Conservation (phyloP, 2,797 vertebrate genomes). For the Eidolon dupreanum region DNA sequence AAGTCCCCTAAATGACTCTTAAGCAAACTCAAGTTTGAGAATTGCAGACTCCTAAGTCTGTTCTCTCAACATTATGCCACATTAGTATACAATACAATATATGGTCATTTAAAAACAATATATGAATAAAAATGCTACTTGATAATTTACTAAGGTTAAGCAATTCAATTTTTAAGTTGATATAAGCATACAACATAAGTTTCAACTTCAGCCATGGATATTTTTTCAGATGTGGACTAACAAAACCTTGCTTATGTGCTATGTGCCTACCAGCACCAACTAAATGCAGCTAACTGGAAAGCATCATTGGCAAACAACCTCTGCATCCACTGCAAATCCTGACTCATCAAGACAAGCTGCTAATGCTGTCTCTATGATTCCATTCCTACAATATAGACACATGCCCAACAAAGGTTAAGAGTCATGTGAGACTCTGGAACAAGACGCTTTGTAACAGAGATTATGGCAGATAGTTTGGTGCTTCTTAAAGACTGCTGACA, state of each 20-base stretch:
- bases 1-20: background rate
- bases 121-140: slow-evolving; percentile 28
- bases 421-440: background rate
- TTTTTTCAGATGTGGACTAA: slow-evolving; percentile 20
- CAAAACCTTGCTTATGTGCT: slow-evolving; percentile 15
- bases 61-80: background rate
- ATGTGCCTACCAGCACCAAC: background rate
- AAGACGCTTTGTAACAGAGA: slow-evolving; percentile 3
- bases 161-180: slow-evolving; percentile 44
- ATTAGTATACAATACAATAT: background rate
- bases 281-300: slow-evolving; percentile 4
- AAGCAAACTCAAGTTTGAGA: slow-evolving; percentile 32
- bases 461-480: background rate
- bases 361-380: background rate
- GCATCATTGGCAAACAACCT: background rate
- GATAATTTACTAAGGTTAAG: slow-evolving; percentile 28
- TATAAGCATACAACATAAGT: background rate
- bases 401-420: background rate
- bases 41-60: background rate
- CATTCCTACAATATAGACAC: background rate
- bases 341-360: background rate
- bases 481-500: background rate
- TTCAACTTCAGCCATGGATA: background rate
- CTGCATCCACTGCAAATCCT: slow-evolving; percentile 9
- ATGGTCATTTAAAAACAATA: background rate